Base-by-base conservation (phyloP, 2,888 invertebrate species). In the Drosophila pseudotalamancana region DNA sequence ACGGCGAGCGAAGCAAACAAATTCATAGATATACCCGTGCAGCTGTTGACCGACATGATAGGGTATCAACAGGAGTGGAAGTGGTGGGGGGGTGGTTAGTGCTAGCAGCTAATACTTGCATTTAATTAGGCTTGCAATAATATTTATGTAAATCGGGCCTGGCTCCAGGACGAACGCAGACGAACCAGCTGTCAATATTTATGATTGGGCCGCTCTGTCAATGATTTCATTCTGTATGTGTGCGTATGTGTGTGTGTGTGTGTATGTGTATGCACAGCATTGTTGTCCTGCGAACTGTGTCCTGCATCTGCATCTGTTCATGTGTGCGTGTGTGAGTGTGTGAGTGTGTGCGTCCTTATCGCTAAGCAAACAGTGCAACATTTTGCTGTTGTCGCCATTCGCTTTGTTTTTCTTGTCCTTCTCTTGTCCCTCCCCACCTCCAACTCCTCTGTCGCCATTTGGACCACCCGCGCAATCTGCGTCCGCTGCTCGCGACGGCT, bases 121-220 rank as follows among this genome's bases (percentile, higher is more conserved):
- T 86, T 88, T 88, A 88, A 88, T 88, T 88, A 88, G 88, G 86
- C 86, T 87, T 88, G 75, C 82, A 88, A 87, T 79, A 88, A 88
- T 88, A 88, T 88, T 88, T 88, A 85, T 83, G 83, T 83, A 83
- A 87, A 83, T 84, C 86, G 72, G 69, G 76, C 55, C 75, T 77
- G 77, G 77, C 62, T 65, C 64, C 76, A 76, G 77, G 70, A 70
- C 68, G 51, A 55, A 16, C 46, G 55, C 61, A 49, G 51, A 64
- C 70, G n/a, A n/a, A 69, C 29, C 73, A 72, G 76, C 77, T 77
- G 82, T 77, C 72, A 82, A 82, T 82, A 80, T 83, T 76, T 83
- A 64, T 77, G 53, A 62, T 66, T 53, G 37, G 32, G 2, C 21
- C 12, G 53, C 25, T 60, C 50, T 49, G 51, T 31, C 45, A 67